phyloP scores from a whole-genome alignment of 2,888 invertebrate species.

The Dyspetes luteomarginatus region DNA sequence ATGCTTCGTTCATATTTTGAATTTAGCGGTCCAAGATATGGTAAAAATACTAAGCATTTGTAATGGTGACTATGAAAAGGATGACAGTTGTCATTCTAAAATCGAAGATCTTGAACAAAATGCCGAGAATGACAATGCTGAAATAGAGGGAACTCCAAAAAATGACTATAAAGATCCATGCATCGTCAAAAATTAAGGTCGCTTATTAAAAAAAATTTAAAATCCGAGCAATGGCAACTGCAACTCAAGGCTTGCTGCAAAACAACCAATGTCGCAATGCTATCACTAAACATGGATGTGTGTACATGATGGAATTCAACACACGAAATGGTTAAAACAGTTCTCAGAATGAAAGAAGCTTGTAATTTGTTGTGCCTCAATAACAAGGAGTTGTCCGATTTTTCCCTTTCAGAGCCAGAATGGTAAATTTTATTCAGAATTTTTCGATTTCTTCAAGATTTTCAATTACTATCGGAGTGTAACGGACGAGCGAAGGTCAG shows the following conservation, averaged over 20 bases:
- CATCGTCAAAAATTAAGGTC: slow-evolving; percentile 1
- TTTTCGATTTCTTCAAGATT: slow-evolving; percentile 31
- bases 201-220: slow-evolving; percentile 6
- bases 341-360: slow-evolving; percentile 4
- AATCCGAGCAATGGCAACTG: slow-evolving; percentile 42
- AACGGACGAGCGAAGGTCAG: too few species aligned
- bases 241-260: slow-evolving; percentile 37
- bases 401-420: slow-evolving; percentile 35
- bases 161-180: not conserved
- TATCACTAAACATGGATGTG: slow-evolving; percentile 46
- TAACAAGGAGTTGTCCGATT: slow-evolving; percentile 21
- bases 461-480: slow-evolving; percentile 53
- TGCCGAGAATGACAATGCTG: slow-evolving; percentile 5
- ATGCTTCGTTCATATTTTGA: not conserved
- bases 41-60: slow-evolving; percentile 25
- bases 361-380: slow-evolving; percentile 6
- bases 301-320: slow-evolving; percentile 57
- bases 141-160: not conserved
- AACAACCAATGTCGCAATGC: slow-evolving; percentile 9
- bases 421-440: slow-evolving; percentile 41
- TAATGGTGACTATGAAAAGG: not conserved
- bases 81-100: too few species aligned
- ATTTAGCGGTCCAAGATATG: slow-evolving; percentile 51
- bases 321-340: slow-evolving; percentile 15
- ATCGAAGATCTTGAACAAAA: not conserved